Evolutionary conservation across 2,888 invertebrate species (phyloP).

Genomic region (Hyposoter dolosus): DNA sequence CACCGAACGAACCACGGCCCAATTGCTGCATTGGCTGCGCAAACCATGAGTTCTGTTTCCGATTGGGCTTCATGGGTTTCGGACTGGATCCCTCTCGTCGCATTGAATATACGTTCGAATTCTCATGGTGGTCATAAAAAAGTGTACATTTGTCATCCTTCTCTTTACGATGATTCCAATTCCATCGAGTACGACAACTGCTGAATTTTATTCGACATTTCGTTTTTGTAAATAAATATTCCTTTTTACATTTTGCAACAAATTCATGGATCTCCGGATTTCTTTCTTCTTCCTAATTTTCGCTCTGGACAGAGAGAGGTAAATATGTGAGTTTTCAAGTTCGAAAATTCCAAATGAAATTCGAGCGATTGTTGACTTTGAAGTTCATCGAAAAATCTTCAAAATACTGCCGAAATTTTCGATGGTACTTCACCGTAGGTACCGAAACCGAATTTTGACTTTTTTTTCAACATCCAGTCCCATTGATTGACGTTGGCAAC

Average conservation of each 20-base stretch:
- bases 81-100: conserved; percentile 67
- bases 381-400: no score
- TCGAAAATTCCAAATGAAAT: no score
- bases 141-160: neutral
- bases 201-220: neutral
- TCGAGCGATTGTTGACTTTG: no score
- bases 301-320: no score
- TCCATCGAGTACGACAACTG: conserved; percentile 48
- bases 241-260: neutral
- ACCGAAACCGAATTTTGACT: no score
- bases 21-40: conserved; percentile 65
- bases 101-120: conserved; percentile 54
- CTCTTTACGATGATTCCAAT: neutral
- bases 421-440: no score
- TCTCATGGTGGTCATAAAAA: neutral
- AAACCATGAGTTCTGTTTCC: conserved; percentile 65
- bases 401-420: no score
- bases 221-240: conserved; percentile 14
- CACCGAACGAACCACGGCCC: conserved; percentile 27
- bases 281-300: neutral
- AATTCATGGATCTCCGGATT: neutral
- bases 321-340: no score
- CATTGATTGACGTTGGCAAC: no score
- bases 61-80: conserved; percentile 66
- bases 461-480: no score